Percentiles rank a stretch among this genome's conserved stretches.
Conservation (phyloP, 2,797 vertebrate species). For the Valencia hispanica region DNA sequence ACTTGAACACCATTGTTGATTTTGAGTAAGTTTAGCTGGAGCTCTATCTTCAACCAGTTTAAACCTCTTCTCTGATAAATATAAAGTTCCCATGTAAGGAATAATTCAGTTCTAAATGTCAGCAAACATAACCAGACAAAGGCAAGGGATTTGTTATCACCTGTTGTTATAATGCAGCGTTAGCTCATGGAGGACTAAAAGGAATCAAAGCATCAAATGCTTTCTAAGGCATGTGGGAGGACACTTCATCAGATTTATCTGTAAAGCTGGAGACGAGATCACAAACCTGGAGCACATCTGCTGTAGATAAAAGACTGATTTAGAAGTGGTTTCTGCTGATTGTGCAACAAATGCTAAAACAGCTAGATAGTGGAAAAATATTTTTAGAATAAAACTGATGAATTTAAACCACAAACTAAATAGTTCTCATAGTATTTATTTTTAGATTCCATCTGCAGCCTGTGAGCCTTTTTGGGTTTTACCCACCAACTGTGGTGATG, state of each 20-base stretch:
- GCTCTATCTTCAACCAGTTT: not conserved
- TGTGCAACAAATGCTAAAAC: not conserved
- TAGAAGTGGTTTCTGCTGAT: not conserved
- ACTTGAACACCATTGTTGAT: not conserved
- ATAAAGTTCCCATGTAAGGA: conserved; percentile 12
- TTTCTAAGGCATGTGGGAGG: conserved; percentile 50
- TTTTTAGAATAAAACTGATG: not conserved
- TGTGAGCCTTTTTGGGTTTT: conserved; percentile 21
- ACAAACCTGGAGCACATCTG: conserved; percentile 34
- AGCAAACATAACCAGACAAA: conserved; percentile 40
- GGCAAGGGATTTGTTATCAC: conserved; percentile 21
- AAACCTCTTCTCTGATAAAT: conserved; percentile 6
- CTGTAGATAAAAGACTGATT: not conserved
- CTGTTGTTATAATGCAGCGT: not conserved
- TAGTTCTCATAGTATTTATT: conserved; percentile 37
- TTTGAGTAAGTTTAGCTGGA: not conserved
- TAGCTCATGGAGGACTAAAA: conserved; percentile 31
- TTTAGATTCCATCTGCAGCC: conserved; percentile 26
- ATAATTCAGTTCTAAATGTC: conserved; percentile 20
- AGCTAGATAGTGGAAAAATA: conserved; percentile 6
- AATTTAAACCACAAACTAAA: conserved; percentile 24
- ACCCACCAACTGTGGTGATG: conserved; percentile 93
- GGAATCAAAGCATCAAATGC: conserved; percentile 42
- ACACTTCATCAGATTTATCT: conserved; percentile 25
- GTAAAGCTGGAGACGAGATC: conserved; percentile 27